A percentile compares a stretch with the other conserved stretches of the same genome.
phyloP scores from a whole-genome alignment of 2,888 invertebrate species.

The Polyommatus iphigenia region DNA sequence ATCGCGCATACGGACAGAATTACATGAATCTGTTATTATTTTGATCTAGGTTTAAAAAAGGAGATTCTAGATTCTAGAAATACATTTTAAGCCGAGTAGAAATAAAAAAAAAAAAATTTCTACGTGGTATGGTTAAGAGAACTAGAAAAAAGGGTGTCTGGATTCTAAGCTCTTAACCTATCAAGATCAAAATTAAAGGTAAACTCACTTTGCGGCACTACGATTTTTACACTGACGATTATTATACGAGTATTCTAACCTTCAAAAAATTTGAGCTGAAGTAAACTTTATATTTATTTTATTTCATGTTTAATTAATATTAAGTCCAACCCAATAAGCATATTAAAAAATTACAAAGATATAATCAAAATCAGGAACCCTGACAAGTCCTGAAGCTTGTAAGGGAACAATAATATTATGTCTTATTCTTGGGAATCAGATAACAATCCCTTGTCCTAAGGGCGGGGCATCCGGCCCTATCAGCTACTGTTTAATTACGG shows the following conservation, averaged over 20 bases:
- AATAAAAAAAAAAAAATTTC: too few species aligned
- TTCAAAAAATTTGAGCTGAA: too few species aligned
- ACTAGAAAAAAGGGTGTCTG: too few species aligned
- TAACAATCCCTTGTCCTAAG: conserved; percentile 5
- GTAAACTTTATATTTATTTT: too few species aligned
- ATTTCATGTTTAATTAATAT: not conserved
- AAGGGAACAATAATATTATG: conserved; percentile 12
- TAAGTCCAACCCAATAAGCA: not conserved
- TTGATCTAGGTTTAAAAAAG: not conserved
- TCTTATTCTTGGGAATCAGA: conserved; percentile 18
- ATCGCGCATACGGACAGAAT: conserved; percentile 6
- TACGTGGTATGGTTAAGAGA: too few species aligned
- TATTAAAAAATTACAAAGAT: not conserved
- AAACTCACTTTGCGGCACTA: too few species aligned
- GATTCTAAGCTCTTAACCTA: too few species aligned
- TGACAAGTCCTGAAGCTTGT: not conserved
- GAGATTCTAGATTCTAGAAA: not conserved
- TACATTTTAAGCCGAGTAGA: not conserved
- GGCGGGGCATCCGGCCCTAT: conserved; percentile 24
- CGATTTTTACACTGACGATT: too few species aligned
- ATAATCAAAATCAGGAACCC: not conserved
- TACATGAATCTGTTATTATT: not conserved
- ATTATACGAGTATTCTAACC: too few species aligned
- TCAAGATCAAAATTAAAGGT: too few species aligned
- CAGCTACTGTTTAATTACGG: conserved; percentile 25